phyloP scores from a whole-genome alignment of 2,888 invertebrate genomes.

The Cerastoderma edule region DNA sequence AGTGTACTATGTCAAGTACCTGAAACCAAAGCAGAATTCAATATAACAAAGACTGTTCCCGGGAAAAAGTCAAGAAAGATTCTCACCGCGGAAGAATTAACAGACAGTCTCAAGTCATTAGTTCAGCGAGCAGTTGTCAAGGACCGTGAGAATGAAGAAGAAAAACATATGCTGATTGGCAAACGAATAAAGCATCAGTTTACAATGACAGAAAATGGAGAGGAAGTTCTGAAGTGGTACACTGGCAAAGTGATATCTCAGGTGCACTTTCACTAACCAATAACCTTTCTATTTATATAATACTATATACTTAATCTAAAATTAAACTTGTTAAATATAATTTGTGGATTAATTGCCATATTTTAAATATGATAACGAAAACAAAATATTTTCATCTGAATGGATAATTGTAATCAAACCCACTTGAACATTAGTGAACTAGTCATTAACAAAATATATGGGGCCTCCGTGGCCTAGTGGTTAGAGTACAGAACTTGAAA shows the following conservation, averaged over 20 bases:
- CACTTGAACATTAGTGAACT: too few relatives aligned
- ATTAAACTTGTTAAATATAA: too few relatives aligned
- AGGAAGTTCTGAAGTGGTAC: conserved; percentile 15
- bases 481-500: too few relatives aligned
- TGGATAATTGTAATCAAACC: too few relatives aligned
- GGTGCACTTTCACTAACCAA: conserved; percentile 17
- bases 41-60: conserved; percentile 22
- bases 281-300: too few relatives aligned
- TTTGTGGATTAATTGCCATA: too few relatives aligned
- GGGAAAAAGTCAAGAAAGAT: conserved; percentile 33
- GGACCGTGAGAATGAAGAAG: conserved; percentile 13
- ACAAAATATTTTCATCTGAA: too few relatives aligned
- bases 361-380: too few relatives aligned
- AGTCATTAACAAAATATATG: too few relatives aligned
- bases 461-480: too few relatives aligned
- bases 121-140: conserved; percentile 30
- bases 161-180: conserved; percentile 34
- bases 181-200: conserved; percentile 28
- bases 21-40: conserved; percentile 23
- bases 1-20: conserved; percentile 19
- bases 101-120: conserved; percentile 21
- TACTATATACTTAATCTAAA: too few relatives aligned
- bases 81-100: conserved; percentile 36
- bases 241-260: conserved; percentile 36
- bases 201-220: neutral